Evolutionary conservation across 2,797 vertebrate genomes (phyloP).

Genomic region (Falco columbarius): DNA sequence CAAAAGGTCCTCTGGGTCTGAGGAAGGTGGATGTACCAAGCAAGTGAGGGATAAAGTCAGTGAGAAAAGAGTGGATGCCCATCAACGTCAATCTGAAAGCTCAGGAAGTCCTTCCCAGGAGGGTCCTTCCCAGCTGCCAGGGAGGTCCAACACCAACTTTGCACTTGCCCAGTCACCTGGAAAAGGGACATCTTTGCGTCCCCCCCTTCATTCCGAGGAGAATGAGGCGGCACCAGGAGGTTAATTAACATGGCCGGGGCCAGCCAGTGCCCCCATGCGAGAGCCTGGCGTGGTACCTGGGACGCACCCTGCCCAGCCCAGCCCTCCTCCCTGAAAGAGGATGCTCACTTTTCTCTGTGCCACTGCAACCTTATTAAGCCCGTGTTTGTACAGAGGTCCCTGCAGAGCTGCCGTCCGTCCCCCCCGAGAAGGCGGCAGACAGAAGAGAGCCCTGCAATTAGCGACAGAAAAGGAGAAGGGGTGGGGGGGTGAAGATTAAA

Average conservation of each 20-base stretch:
- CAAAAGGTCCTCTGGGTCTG: neutral
- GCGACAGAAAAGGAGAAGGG: conserved; percentile 35
- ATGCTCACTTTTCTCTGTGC: conserved; percentile 20
- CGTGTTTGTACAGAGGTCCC: neutral
- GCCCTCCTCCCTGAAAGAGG: neutral
- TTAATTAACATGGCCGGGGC: neutral
- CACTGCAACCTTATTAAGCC: conserved; percentile 21
- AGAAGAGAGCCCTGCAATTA: conserved; percentile 62
- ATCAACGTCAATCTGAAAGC: neutral
- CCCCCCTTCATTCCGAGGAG: neutral
- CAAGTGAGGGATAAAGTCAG: neutral
- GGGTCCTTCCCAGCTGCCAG: neutral
- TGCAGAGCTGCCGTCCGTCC: neutral
- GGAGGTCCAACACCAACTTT: neutral
- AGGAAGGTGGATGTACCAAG: neutral
- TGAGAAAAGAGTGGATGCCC: neutral
- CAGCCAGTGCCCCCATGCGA: accelerated
- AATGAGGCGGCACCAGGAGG: neutral
- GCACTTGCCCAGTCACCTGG: neutral
- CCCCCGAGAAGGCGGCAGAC: conserved; percentile 4
- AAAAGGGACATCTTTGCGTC: neutral
- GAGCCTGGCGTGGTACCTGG: neutral
- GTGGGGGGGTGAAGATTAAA: conserved; percentile 49
- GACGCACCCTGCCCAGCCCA: accelerated
- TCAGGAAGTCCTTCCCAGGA: neutral